phyloP scores from a whole-genome alignment of 2,113 vertebrate genomes.

The Cephalopholis sonnerati region DNA sequence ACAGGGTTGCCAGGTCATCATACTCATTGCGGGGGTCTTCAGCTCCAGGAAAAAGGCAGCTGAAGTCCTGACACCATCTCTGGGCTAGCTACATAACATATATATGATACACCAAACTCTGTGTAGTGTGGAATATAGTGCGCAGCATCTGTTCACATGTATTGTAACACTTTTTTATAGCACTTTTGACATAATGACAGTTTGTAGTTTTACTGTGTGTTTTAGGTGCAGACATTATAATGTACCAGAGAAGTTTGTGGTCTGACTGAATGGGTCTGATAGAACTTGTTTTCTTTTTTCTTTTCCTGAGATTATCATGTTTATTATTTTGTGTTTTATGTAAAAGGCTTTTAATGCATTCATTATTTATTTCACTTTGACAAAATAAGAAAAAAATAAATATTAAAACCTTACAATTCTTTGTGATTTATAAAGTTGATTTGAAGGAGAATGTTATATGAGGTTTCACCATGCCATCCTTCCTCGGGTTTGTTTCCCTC shows the following conservation, averaged over 20 bases:
- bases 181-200: conserved; percentile 19
- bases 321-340: conserved; percentile 29
- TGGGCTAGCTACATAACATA: background rate
- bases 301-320: background rate
- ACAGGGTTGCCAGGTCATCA: background rate
- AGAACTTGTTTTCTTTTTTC: background rate
- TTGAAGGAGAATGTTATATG: background rate
- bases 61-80: background rate
- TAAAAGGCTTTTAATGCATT: background rate
- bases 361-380: conserved; percentile 59
- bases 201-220: background rate
- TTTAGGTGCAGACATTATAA: conserved; percentile 1
- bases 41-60: background rate
- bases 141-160: background rate
- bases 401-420: background rate
- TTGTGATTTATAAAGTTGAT: background rate
- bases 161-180: background rate
- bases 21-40: too few species aligned
- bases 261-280: background rate
- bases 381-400: conserved; percentile 28
- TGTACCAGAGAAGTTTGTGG: background rate
- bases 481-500: background rate
- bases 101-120: background rate
- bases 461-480: background rate
- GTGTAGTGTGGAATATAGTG: background rate